Evolutionary conservation across 2,888 invertebrate genomes (phyloP), one percentile per base, ranked within the genome.

Genomic region (Lysandra coridon): DNA sequence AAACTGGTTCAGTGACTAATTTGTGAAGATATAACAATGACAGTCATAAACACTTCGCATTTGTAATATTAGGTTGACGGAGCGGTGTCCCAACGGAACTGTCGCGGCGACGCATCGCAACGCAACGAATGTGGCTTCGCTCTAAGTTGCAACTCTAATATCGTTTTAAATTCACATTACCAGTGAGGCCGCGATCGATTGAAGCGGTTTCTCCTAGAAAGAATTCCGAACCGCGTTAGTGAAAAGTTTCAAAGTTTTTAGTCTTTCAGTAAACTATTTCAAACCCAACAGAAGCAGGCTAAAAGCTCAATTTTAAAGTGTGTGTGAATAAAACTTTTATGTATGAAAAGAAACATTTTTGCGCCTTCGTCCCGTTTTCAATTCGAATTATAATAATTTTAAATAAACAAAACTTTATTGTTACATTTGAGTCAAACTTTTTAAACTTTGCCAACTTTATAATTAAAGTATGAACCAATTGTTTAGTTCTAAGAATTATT

Each of bases 171-270:
- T 53, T 76, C 17, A 57, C 74, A 53, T 75, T 53, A 30, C 53
- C 23, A 76, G 57, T 57, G 53, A 30, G 33, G 17, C 76, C 76
- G 33, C 57, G 33, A 76, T 76, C 76, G 30, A 53, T 76, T 57
- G 53, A 4, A 17, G 76, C 10, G 14, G 23, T 75, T 74, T 76
- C 33, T 76, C 57, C 76, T 53, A 53, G 76, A 76, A 76, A 53
- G 6, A 33, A 30, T 76, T 76, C 49, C 23, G 49, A 49, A 44
- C 57, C 76, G 76, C 53, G 23, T 12, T 75, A 14, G 49, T 30
- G 23, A 44, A 75, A n/a, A 75, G 75, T 75, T 75, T 57, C 1
- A 53, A 76, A 76, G 76, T 57, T 76, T 49, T 57, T 33, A 75
- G 44, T 49, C 30, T 30, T 49, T 12, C 23, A 75, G 49, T 44